Conservation (phyloP, 2,888 invertebrate genomes). For the Nomada flava region DNA sequence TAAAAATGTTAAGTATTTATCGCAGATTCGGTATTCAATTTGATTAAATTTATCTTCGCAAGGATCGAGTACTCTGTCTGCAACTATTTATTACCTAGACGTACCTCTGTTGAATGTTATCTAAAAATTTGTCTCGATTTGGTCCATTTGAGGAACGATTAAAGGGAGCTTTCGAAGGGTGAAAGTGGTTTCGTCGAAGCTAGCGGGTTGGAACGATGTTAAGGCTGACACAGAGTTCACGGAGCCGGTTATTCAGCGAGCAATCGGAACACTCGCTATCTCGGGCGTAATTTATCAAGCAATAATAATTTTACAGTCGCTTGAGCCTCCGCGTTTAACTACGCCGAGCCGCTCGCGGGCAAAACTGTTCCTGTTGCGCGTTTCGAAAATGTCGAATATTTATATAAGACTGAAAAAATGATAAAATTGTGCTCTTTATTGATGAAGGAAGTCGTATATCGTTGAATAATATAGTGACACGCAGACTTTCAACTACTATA, state of each 20-base stretch:
- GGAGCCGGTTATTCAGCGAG: conserved; percentile 32
- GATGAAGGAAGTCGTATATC: too few species aligned
- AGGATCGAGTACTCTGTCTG: background rate
- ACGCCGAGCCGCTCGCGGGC: background rate
- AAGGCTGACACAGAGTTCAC: conserved; percentile 27
- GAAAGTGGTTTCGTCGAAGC: conserved; percentile 38
- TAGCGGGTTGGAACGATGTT: conserved; percentile 42
- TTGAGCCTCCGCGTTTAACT: background rate
- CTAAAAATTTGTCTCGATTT: background rate
- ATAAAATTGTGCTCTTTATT: too few species aligned
- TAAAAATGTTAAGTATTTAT: too few species aligned
- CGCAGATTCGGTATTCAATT: too few species aligned
- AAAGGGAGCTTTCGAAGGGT: conserved; percentile 31
- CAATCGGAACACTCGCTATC: conserved; percentile 8
- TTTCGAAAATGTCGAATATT: too few species aligned
- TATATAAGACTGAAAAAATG: too few species aligned
- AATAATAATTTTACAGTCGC: conserved; percentile 25
- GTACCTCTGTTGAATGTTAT: background rate
- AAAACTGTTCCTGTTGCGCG: background rate
- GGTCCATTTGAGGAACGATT: conserved; percentile 5
- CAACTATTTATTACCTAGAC: background rate
- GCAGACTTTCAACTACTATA: too few species aligned
- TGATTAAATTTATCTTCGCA: too few species aligned
- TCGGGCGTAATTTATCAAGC: conserved; percentile 11
- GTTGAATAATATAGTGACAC: too few species aligned